Evolutionary conservation across 1,140 invertebrate genomes (phyloP).

Genomic region (Chrysomallon squamiferum): DNA sequence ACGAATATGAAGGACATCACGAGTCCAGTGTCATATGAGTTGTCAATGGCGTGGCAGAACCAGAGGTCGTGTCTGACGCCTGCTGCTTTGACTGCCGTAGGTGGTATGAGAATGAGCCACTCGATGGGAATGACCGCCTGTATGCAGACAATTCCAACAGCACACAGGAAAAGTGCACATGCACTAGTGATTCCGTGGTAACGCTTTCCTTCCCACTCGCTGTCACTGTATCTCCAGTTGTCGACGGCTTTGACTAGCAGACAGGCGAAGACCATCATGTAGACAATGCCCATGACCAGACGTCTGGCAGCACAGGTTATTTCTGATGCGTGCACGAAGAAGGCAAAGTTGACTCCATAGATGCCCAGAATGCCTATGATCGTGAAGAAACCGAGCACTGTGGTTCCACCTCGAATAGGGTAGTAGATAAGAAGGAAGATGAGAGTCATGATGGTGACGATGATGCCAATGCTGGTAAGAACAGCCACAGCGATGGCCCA

Average conservation of each 20-base stretch:
- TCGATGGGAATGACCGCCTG: constrained; percentile 58
- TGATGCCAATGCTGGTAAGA: constrained; percentile 54
- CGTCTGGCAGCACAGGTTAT: constrained; percentile 62
- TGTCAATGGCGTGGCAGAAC: constrained; percentile 47
- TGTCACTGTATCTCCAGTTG: constrained; percentile 58
- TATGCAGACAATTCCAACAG: constrained; percentile 60
- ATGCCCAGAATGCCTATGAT: constrained; percentile 65
- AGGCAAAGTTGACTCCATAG: constrained; percentile 66
- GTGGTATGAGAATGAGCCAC: constrained; percentile 48
- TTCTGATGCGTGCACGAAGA: constrained; percentile 62
- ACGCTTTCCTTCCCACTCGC: constrained; percentile 41
- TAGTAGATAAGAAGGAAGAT: constrained; percentile 64
- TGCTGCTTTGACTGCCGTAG: constrained; percentile 32
- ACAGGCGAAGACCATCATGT: constrained; percentile 63
- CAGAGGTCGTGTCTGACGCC: constrained; percentile 35
- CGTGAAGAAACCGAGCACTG: constrained; percentile 64
- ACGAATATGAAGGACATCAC: constrained; percentile 65
- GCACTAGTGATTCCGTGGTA: constrained; percentile 48
- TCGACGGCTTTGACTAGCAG: constrained; percentile 65
- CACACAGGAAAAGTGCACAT: constrained; percentile 59
- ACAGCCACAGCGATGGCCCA: constrained; percentile 60
- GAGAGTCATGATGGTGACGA: constrained; percentile 59
- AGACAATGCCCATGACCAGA: constrained; percentile 63
- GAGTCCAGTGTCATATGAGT: constrained; percentile 62
- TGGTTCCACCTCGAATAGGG: constrained; percentile 62